Evolutionary conservation across 2,113 vertebrate genomes (phyloP), one percentile per base, ranked within the genome.

Genomic region (Zosterops hypoxanthus): DNA sequence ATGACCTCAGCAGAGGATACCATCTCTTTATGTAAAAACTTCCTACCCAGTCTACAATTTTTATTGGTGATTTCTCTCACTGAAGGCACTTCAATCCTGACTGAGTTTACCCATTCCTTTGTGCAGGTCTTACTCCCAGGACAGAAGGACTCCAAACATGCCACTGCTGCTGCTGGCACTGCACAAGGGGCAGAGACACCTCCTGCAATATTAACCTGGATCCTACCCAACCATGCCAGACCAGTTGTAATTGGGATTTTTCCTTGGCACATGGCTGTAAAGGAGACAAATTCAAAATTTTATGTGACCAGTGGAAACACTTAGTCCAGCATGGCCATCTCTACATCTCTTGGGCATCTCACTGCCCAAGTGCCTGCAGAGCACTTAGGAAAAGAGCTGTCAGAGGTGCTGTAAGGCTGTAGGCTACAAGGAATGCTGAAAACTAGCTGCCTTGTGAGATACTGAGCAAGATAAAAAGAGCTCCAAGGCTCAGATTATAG

Each of bases 171-270:
- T 68, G n/a, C 8, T 69, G 19, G 0, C 39, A 26, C 12, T 71
- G 22, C 55, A 57, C 4, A 49, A 13, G 0, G 9, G 29, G 18
- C 3, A 80, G 7, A 75, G 24, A 77, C 21, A 39, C 1, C 4
- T 41, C 21, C 13, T n/a, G 26, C 46, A 86, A 33, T 49, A 5
- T 57, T n/a, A 50, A 36, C n/a, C 12, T 88, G 55, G 26, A 73
- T 85, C 20, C 20, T 60, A 78, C 9, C 8, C 46, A 78, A 3
- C 11, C n/a, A 4, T 70, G 29, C 23, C 55, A 64, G 15, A 60
- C 6, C 6, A 24, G 12, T 14, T 20, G 25, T 44, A 80, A 31
- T 8, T 34, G 59, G 19, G 11, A 76, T 71, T 94, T 89, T 34
- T 55, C 47, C 34, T 63, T 63, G 23, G 39, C 20, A 36, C 20